Base-by-base conservation (phyloP, 1,140 invertebrate genomes). In the Pseudomyrmex dendroicus region DNA sequence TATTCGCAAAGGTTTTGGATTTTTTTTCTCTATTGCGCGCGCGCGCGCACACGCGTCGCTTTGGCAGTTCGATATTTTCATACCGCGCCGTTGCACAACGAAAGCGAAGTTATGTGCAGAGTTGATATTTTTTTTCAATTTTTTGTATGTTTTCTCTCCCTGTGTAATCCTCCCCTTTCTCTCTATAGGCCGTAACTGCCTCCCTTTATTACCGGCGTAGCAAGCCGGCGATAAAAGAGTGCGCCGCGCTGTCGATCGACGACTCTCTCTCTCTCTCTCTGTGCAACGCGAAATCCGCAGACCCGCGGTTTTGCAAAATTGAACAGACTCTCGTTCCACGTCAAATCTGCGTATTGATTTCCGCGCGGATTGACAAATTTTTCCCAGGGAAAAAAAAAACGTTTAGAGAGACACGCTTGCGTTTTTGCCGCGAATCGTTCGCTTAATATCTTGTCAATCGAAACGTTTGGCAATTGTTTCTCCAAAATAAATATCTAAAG, bases 131-230 rank as follows among this genome's bases (percentile, higher is more conserved):
- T 50, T 72, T 17, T 61, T 44, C 12, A 70, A 70, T 48, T 20
- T 20, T 20, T 20, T 20, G 0, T 20, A 20, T 17, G 50, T 70
- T 22, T 35, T 35, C 0, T 35, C 35, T 35, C 35, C 35, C 5
- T 35, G 25, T 35, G 35, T 7, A 35, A 35, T 48, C 12, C 3
- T 57, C n/a, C 46, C 57, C 17, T 48, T 22, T 59, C 52, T 68
- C 20, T 50, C 12, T 66, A 70, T 72, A 70, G 66, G 54, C 76
- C 76, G 48, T 57, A 80, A 70, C 44, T 59, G 66, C n/a, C 63
- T 25, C 22, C 76, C n/a, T 72, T 80, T 80, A 72, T 72, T 50
- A 46, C 54, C 74, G 63, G 46, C 73, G 46, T 10, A n/a, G 48
- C 54, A 59, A 17, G 66, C 50, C 9, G 25, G 25, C 9, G 46